Base-by-base conservation (phyloP, 2,797 vertebrate species). In the Notamacropus eugenii region DNA sequence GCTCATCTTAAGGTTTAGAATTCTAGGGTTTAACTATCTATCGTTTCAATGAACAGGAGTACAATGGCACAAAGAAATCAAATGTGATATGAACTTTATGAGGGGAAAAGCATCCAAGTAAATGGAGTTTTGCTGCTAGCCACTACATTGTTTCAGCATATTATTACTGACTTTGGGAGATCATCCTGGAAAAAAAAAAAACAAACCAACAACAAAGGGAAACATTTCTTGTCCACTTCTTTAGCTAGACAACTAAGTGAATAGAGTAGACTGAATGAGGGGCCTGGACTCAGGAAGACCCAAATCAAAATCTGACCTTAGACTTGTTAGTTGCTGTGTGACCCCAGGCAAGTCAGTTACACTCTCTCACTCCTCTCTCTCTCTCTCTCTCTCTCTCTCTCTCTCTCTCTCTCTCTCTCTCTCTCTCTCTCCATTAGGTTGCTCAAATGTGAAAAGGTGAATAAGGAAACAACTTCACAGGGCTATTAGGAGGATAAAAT, bases 1-100 rank as follows among this genome's bases (percentile, higher is more conserved):
- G 97, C 95, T 98, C 97, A 97, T 97, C 94, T 90, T 97, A 92
- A 96, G 97, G 74, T 94, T 97, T 96, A 94, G 92, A 96, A 98
- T 97, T 98, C 92, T 97, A 95, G 98, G 97, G 56, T 96, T 97
- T 95, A 95, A 92, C 58, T 98, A 98, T 98, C 22, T 94, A 10
- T 34, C 95, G 87, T 57, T 97, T 96, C 74, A 95, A 67, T 95
- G 95, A 97, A 31, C 29, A 28, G 24, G 96, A 96, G 28, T n/a
- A 91, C 50, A 95, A 1, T 31, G 92, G 90, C n/a, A 92, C 27
- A 67, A 54, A 62, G 94, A 94, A 93, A 92, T 29, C 3, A 93
- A 90, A 90, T 56, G 1, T 24, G 95, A 34, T n/a, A 74, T n/a
- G 14, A 67, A 56, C 22, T 24, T 24, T 27, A 27, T 6, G 59